A percentile compares a stretch with the other conserved stretches of the same genome.
Conservation (phyloP, 1,140 invertebrate genomes). For the Ylistrum balloti region DNA sequence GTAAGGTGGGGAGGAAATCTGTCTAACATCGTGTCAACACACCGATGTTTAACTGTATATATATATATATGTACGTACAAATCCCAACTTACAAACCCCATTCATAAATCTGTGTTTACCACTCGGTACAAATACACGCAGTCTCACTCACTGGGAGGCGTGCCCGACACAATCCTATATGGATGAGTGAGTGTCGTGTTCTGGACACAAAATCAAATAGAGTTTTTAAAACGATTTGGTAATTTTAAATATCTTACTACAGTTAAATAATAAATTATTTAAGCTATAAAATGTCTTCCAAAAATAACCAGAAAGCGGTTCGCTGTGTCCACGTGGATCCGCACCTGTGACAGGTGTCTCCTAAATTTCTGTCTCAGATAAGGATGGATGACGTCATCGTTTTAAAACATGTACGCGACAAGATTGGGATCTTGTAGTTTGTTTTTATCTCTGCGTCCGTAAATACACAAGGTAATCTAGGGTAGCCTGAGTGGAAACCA, state of each 20-base stretch:
- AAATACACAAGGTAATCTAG: constrained; percentile 36
- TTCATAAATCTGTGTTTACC: constrained; percentile 28
- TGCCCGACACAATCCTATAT: background rate
- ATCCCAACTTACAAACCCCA: constrained; percentile 25
- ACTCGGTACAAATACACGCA: background rate
- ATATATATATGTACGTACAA: background rate
- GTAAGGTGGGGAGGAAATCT: too few relatives aligned
- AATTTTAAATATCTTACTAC: background rate
- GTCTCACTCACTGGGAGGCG: background rate
- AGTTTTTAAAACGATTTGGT: background rate
- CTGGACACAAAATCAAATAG: background rate
- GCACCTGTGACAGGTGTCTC: background rate
- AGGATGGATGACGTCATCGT: constrained; percentile 5
- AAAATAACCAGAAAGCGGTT: background rate
- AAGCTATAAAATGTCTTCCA: background rate
- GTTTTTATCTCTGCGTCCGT: background rate
- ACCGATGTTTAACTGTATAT: background rate
- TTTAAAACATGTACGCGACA: background rate
- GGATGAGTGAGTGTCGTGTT: background rate
- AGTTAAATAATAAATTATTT: background rate
- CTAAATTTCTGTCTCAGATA: background rate
- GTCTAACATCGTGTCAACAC: background rate
- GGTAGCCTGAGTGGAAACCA: background rate
- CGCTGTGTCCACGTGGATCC: background rate
- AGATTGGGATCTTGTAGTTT: constrained; percentile 28